Conservation (phyloP, 2,797 vertebrate species). For the Hydrophis major region DNA sequence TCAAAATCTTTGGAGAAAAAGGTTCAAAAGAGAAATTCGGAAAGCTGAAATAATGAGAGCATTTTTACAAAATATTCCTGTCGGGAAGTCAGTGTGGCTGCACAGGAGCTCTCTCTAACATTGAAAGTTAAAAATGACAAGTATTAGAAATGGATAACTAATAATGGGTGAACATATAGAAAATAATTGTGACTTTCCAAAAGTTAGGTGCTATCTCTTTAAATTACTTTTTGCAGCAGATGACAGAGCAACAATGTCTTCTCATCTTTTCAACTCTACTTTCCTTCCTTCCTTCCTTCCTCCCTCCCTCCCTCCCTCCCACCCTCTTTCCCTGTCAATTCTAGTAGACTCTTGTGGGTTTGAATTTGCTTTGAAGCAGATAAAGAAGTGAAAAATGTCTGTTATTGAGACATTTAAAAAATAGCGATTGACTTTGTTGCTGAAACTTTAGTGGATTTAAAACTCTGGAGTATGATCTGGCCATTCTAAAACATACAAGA, state of each 20-base stretch:
- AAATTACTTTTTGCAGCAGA: background rate
- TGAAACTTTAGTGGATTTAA: background rate
- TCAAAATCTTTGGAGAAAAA: background rate
- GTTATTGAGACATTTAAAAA: background rate
- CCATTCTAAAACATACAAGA: background rate
- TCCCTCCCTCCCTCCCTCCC: background rate
- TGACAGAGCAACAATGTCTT: background rate
- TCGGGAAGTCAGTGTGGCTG: background rate
- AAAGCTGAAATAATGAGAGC: background rate
- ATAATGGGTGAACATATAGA: background rate
- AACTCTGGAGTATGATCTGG: background rate
- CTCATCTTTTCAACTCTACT: background rate
- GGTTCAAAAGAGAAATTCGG: background rate
- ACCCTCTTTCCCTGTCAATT: background rate
- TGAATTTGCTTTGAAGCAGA: background rate
- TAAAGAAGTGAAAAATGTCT: background rate
- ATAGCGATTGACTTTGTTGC: background rate
- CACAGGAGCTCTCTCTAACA: background rate
- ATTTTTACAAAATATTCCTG: background rate
- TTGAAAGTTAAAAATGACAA: background rate
- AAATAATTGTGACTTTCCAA: background rate
- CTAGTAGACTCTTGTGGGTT: background rate
- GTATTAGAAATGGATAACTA: background rate
- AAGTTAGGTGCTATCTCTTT: background rate
- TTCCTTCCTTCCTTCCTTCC: background rate